phyloP scores from a whole-genome alignment of 2,888 invertebrate species.

The Scaptomyza flava region DNA sequence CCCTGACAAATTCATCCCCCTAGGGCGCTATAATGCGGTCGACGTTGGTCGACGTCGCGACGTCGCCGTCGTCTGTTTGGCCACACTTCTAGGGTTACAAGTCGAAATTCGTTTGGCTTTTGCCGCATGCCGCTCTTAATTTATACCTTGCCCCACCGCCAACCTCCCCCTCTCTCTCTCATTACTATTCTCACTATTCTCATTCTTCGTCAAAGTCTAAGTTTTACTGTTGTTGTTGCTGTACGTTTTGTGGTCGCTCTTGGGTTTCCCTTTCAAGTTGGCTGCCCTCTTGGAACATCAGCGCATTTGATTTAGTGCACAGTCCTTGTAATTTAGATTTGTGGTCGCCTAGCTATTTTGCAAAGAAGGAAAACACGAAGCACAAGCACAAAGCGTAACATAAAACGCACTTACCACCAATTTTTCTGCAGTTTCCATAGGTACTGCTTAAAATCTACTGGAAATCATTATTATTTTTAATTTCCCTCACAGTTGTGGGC shows the following conservation, averaged over 20 bases:
- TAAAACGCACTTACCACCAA: constrained; percentile 25
- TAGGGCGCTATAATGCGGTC: constrained; percentile 77
- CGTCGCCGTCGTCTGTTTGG: constrained; percentile 31
- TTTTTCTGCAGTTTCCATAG: neutral
- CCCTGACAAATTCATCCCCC: constrained; percentile 67
- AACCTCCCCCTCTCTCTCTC: neutral
- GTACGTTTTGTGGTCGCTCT: constrained; percentile 59
- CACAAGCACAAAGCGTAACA: constrained; percentile 20
- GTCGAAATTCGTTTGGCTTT: constrained; percentile 57
- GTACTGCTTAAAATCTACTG: constrained; percentile 1
- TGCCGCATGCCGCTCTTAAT: constrained; percentile 62
- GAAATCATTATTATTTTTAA: constrained; percentile 43
- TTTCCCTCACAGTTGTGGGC: constrained; percentile 56
- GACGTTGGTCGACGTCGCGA: constrained; percentile 17
- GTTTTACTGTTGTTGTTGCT: constrained; percentile 11
- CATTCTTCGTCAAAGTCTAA: constrained; percentile 23
- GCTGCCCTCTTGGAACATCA: constrained; percentile 31
- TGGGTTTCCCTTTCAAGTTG: constrained; percentile 68
- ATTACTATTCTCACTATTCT: constrained; percentile 13
- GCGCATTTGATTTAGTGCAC: constrained; percentile 71
- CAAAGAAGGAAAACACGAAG: neutral
- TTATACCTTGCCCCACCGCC: constrained; percentile 54
- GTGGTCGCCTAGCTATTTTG: constrained; percentile 60
- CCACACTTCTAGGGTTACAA: constrained; percentile 65
- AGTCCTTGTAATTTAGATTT: constrained; percentile 73